These are phyloP conservation scores for Ditylenchus weischeri DNA, from an alignment of 2,888 invertebrate genomes.

Conservation along the genomic window DNA sequence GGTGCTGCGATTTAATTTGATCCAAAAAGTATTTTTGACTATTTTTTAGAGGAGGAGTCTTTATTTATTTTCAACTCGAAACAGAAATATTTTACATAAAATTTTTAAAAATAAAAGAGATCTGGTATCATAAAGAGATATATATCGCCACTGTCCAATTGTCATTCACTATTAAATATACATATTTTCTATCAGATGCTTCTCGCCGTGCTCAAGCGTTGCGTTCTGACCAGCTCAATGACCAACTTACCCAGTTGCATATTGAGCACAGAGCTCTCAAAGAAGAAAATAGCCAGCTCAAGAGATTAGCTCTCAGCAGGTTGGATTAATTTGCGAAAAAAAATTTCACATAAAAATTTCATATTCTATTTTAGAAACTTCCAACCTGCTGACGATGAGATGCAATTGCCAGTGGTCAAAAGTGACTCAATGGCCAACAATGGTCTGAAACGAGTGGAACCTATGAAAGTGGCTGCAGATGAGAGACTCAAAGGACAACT, in stretches of 20 bases:
- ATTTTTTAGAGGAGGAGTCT: too few relatives aligned
- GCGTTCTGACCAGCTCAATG: not conserved
- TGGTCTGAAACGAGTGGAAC: constrained; percentile 7
- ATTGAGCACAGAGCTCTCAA: not conserved
- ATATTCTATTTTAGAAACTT: not conserved
- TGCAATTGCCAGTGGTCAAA: not conserved
- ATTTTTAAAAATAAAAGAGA: too few relatives aligned
- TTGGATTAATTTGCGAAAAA: not conserved
- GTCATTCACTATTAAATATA: not conserved
- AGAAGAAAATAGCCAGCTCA: constrained; percentile 11
- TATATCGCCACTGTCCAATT: too few relatives aligned
- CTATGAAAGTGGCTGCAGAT: constrained; percentile 15
- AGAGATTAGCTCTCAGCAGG: not conserved
- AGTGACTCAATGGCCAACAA: not conserved
- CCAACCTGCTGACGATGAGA: not conserved
- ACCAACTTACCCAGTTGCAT: not conserved
- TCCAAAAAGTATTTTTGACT: too few relatives aligned
- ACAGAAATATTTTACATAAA: too few relatives aligned
- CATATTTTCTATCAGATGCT: not conserved
- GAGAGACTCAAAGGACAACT: constrained; percentile 1
- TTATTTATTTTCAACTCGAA: too few relatives aligned
- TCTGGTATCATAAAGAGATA: too few relatives aligned
- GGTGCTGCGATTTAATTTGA: too few relatives aligned
- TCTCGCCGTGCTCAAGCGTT: not conserved
- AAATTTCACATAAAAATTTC: too few relatives aligned